phyloP scores from a whole-genome alignment of 23 tunicate species.

The Botrylloides violaceus region DNA sequence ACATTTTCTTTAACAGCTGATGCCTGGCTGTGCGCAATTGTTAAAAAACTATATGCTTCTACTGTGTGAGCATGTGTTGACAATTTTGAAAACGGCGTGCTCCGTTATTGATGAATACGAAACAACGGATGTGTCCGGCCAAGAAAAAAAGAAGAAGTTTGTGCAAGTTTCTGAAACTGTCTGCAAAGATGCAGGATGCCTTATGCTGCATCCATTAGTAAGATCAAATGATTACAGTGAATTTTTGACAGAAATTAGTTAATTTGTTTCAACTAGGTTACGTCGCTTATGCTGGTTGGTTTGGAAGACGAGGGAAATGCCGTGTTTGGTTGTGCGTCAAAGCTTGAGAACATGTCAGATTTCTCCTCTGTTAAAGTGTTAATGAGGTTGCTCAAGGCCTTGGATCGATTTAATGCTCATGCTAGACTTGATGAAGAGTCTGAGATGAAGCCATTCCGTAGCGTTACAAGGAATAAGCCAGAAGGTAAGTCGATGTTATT shows the following conservation, averaged over 20 bases:
- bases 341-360: background rate
- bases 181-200: background rate
- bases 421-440: conserved; percentile 12
- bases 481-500: too few species aligned
- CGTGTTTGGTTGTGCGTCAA: background rate
- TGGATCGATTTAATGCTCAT: conserved; percentile 4
- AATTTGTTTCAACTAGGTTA: conserved; percentile 4
- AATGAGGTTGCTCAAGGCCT: background rate
- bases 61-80: background rate
- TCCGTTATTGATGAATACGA: background rate
- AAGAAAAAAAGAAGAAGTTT: background rate
- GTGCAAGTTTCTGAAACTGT: background rate
- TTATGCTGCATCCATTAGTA: background rate
- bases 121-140: background rate
- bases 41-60: background rate
- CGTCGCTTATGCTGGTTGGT: background rate
- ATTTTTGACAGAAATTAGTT: background rate
- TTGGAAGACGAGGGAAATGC: conserved; percentile 6
- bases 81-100: conserved; percentile 3
- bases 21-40: background rate
- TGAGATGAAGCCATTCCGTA: background rate
- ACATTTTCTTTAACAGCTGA: too few species aligned
- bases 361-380: background rate
- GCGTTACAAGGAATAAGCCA: background rate
- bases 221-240: too few species aligned